Evolutionary conservation across 2,113 vertebrate genomes (phyloP), one percentile per base, ranked within the genome.

Genomic region (Lethenteron reissneri): DNA sequence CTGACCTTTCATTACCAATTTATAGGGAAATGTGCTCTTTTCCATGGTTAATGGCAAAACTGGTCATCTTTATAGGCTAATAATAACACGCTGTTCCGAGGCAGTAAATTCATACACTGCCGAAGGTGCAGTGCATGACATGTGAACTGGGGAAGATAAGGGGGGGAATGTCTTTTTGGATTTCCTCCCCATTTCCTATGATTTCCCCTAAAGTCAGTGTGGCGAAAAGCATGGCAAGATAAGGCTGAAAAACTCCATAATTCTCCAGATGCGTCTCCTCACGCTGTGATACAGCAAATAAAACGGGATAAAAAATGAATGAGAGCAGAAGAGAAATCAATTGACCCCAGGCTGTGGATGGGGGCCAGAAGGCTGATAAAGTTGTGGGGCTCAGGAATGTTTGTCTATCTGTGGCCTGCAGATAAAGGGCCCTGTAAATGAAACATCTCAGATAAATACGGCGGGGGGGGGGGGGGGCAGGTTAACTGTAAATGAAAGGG

Each of bases 381-480:
- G 87, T 90, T 90, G 90, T 92, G 89, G 89, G 91, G 90, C 91
- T 88, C 88, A 87, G 92, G 94, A 95, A 95, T 91, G 91, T 95
- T 84, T 86, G 90, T 85, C 89, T 84, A 92, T 86, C 94, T 99
- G 94, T 90, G 85, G 86, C 86, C 87, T 85, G 87, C 89, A 92
- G 94, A 99, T 97, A 99, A 89, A 92, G 91, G 88, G 92, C 88
- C 90, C 89, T 90, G 90, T 90, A 96, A 96, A 97, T 94, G 90
- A 95, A 95, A 88, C 86, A 82, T 89, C 91, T 95, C 90, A 95
- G 94, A 99, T 99, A 97, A 97, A 96, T 94, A 99, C 90, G 96
- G 95, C 94, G 97, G 95, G 41, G 41, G 90, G 25, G 21, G 21
- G 25, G 21, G 25, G 25, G 25, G 25, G 25, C 25, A 25, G 25